Base-by-base conservation (phyloP, 1,140 invertebrate species). In the Aphaenogaster rudis region DNA sequence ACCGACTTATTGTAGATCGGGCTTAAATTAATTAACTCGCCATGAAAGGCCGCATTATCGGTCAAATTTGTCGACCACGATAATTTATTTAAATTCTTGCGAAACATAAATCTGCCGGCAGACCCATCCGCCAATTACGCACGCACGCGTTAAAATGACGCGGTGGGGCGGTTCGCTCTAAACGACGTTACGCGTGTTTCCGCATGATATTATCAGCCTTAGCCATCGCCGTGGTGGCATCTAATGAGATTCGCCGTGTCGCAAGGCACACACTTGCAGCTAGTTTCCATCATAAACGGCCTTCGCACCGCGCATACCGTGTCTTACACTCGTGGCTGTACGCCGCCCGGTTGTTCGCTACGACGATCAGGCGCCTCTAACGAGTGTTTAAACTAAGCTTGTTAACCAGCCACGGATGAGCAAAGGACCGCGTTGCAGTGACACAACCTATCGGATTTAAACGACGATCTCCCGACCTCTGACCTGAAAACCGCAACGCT, bases 301-400 rank as follows among this genome's bases (percentile, higher is more conserved):
- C 86, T 82, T 67, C 72, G 63, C 67, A 33, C 52, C 63, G 61
- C 61, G 79, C 6, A 36, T 17, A 45, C 9, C 11, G 64, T 84
- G 54, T 76, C 80, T 84, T 84, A 76, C 42, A 61, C 69, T 45
- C 28, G 42, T 1, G 17, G 67, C n/a, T 52, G 50, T 52, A 57
- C 63, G 67, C 72, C 63, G 67, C 72, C 67, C 66, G 84, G 45
- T 87, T 90, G 63, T 87, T 85, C 78, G 84, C 86, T 89, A 92
- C 86, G 88, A 91, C 88, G 77, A 92, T 92, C 90, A 88, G 88
- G 67, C 81, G 50, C 48, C 85, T 88, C 85, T 92, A 92, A 92
- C 90, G 92, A 92, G 90, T 90, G 90, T 92, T 92, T 92, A 89
- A 92, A 92, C 91, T 90, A 91, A 89, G 86, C 92, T 91, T 90